Base-by-base conservation (phyloP, 2,888 invertebrate species). In the Eutolmus rufibarbis region DNA sequence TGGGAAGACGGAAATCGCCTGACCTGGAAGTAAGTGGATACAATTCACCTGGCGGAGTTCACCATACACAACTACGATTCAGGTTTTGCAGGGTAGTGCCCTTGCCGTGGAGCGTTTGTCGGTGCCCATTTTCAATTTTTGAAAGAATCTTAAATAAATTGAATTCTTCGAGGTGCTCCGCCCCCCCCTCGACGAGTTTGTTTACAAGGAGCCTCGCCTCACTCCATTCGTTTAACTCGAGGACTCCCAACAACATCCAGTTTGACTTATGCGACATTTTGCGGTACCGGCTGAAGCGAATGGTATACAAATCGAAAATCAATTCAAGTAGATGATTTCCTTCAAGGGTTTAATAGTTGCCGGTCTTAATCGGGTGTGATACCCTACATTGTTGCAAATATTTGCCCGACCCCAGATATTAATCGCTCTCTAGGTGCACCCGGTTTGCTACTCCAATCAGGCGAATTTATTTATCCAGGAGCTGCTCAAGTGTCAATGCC, bases 1-100 rank as follows among this genome's bases (percentile, higher is more conserved):
- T 31, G 34, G 56, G 51, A 34, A n/a, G 34, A 56, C 31, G 46
- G 34, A 81, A 51, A 56, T 81, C 56, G 81, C 46, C 56, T 81
- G 81, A 81, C 81, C 81, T 81, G 81, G 81, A 81, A 81, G 56
- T 81, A 81, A 81, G 81, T 81, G 81, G 81, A 81, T 81, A 81
- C 81, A 81, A 81, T 56, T 81, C 81, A 81, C 34, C 81, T 56
- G 81, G 56, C 46, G 81, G 57, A 81, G 56, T 51, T 81, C 81
- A 40, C 81, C 56, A 81, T 40, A 81, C 51, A 34, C 14, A 81
- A 81, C 81, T 19, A 31, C 28, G 79, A 51, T 81, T 81, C 16
- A 56, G 51, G 51, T 51, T 19, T 40, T 51, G 7, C 12, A 23
- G 66, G 66, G 23, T 23, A 57, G 56, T 19, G 19, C 8, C 56